Evolutionary conservation across 2,888 invertebrate species (phyloP), one percentile per base, ranked within the genome.

Genomic region (Aspidapion aeneum): DNA sequence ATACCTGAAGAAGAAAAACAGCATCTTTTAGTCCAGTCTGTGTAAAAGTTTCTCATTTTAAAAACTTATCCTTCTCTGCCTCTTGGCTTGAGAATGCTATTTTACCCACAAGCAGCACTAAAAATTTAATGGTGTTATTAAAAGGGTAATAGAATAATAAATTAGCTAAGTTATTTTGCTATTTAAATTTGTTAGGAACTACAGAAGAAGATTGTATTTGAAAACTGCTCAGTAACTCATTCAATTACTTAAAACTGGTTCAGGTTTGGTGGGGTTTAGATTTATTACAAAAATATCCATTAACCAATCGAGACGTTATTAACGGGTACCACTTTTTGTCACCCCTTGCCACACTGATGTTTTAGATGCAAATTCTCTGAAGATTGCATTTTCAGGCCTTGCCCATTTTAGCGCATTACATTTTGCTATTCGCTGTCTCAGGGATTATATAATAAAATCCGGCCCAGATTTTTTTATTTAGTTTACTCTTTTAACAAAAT

Each of bases 111-210:
- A 52, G 52, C 52, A 52, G 52, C 52, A 52, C 19, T 52, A 52
- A 52, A 52, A 52, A 52, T 7, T 52, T 52, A n/a, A 52, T 52
- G 52, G 52, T 19, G 7, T 52, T 52, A 52, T 52, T 52, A 52
- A 52, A 52, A 52, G n/a, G 52, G 52, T 52, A 52, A 52, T 52
- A 52, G 52, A 52, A 52, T 52, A 52, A 52, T 52, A 52, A 52
- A 52, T 52, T 52, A 52, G 52, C 17, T 52, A n/a, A n/a, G 52
- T n/a, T 52, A 52, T 52, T 52, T 52, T 7, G 52, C n/a, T 52
- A 52, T 52, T 52, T 52, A 52, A 52, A 52, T 52, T 52, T 52
- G 7, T 52, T 52, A 9, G 52, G 17, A n/a, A n/a, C 3, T 52
- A 9, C 18, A 52, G 52, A 52, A 52, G 52, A 52, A 52, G 19